phyloP scores from a whole-genome alignment of 2,113 vertebrate genomes.

The Cathartes aura region DNA sequence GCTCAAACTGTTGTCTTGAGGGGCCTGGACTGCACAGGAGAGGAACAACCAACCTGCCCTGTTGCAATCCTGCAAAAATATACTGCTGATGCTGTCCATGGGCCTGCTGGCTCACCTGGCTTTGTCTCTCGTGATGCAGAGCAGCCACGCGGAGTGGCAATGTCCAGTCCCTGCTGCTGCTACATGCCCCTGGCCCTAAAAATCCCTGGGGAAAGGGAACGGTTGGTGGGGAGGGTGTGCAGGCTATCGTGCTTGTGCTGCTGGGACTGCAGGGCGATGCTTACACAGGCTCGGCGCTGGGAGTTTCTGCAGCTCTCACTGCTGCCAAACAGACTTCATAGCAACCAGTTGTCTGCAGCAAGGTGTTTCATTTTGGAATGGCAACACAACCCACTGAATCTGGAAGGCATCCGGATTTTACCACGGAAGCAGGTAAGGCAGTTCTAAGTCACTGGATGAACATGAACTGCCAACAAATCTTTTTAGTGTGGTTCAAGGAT shows the following conservation, averaged over 20 bases:
- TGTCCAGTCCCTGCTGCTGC: neutral
- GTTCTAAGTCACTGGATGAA: neutral
- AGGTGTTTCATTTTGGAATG: neutral
- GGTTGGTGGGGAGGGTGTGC: accelerated
- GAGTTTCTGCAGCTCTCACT: neutral
- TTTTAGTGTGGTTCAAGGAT: neutral
- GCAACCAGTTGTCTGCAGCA: accelerated
- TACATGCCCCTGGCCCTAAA: neutral
- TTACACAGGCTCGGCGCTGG: accelerated
- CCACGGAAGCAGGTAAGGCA: neutral
- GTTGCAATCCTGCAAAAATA: neutral
- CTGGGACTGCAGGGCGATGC: accelerated
- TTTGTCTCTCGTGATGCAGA: accelerated
- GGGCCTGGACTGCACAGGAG: neutral
- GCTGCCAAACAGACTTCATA: neutral
- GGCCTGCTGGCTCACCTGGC: neutral
- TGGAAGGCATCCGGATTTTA: neutral
- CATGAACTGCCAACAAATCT: neutral
- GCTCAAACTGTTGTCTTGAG: neutral
- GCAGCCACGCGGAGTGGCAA: neutral
- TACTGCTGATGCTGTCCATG: neutral
- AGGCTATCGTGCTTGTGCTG: accelerated
- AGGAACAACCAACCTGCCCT: neutral
- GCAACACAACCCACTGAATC: neutral
- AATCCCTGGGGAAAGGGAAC: neutral